Conservation (phyloP, 2,113 vertebrate species). For the Turdus rufiventris region DNA sequence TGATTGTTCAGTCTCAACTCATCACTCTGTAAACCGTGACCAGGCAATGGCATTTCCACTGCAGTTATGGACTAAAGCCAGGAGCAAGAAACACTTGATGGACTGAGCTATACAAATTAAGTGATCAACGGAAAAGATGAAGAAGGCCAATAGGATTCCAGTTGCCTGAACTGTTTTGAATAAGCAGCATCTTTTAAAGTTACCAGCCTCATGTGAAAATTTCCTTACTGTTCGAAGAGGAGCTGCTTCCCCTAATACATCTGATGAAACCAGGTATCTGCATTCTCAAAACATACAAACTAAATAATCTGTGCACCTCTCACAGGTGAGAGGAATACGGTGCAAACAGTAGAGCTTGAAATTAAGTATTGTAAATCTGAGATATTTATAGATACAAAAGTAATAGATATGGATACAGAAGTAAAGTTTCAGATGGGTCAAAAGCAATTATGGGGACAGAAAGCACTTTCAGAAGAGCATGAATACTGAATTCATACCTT, state of each 20-base stretch:
- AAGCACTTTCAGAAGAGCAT: not conserved
- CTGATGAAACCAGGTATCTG: not conserved
- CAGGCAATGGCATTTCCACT: not conserved
- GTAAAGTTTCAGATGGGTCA: not conserved
- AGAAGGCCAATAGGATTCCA: not conserved
- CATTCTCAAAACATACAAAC: not conserved
- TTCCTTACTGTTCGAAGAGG: accelerated
- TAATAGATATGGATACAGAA: not conserved
- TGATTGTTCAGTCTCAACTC: not conserved
- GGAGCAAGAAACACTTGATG: not conserved
- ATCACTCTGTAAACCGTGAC: not conserved
- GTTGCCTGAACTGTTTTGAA: not conserved
- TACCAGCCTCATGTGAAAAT: not conserved
- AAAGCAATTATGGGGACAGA: not conserved
- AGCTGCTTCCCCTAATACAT: not conserved
- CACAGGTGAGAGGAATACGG: accelerated
- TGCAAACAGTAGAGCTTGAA: not conserved
- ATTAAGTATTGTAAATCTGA: not conserved
- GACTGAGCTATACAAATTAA: not conserved
- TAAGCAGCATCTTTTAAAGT: not conserved
- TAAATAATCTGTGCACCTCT: not conserved
- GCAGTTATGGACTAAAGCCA: not conserved
- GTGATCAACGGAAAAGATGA: not conserved
- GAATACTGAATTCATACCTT: not conserved
- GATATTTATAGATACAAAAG: not conserved